Conservation (phyloP, 2,888 invertebrate genomes). For the Philhelius pedissequus region DNA sequence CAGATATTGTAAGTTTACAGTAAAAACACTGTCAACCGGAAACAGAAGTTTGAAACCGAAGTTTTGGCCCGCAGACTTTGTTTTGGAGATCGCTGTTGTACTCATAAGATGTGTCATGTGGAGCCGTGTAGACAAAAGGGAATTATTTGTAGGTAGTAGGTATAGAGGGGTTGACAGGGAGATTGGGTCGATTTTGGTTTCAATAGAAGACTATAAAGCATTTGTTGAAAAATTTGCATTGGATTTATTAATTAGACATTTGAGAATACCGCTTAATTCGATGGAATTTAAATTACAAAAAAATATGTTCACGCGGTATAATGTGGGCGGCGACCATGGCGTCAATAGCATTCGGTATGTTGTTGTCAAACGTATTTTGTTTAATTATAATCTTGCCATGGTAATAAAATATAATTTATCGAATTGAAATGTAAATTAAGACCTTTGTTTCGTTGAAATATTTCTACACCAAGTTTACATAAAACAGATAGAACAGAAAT, state of each 20-base stretch:
- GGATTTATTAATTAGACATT: constrained; percentile 20
- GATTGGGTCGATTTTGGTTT: neutral
- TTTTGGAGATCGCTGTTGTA: neutral
- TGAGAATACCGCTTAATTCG: constrained; percentile 19
- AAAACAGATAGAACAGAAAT: neutral
- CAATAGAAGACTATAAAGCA: too few relatives aligned
- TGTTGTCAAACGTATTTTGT: constrained; percentile 1
- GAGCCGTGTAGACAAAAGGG: neutral
- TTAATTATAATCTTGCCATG: constrained; percentile 4
- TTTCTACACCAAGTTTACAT: neutral
- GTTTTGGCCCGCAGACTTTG: neutral
- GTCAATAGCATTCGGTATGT: neutral
- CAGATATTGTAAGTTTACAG: too few relatives aligned
- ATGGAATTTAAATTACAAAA: neutral
- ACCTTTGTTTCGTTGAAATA: neutral
- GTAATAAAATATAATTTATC: constrained; percentile 26
- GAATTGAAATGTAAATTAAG: constrained; percentile 9
- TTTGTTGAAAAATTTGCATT: constrained; percentile 17
- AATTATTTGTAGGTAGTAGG: too few relatives aligned
- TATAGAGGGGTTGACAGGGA: neutral
- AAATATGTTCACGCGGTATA: neutral
- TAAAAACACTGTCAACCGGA: neutral
- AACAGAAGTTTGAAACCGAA: neutral
- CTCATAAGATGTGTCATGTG: neutral
- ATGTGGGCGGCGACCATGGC: neutral